Base-by-base conservation (phyloP, 2,113 vertebrate species). In the Zosterops lateralis region DNA sequence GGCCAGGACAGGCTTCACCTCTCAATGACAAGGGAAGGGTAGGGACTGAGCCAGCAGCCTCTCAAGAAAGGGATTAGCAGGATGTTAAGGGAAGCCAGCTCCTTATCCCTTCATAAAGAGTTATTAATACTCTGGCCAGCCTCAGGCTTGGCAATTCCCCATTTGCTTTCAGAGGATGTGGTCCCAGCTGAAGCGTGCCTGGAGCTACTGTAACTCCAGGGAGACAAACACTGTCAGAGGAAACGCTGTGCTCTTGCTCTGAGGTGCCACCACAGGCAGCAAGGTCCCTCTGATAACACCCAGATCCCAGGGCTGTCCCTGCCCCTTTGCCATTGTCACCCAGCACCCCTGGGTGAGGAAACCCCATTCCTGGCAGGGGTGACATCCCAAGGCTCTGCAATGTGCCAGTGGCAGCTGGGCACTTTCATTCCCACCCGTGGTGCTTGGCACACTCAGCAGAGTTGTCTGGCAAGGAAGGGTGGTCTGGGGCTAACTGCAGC, bases 311-410 rank as follows among this genome's bases (percentile, higher is more conserved):
- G 40, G 38, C 80, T 67, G 57, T 25, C 24, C 70, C 58, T 86
- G 53, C 24, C 76, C 84, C 20, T 0, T 1, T 2, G 2, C 24
- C 1, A 0, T 12, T 65, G 26, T 17, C 65, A 21, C 17, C 18
- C 9, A 10, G 29, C 5, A 1, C 45, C 58, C 2, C 0, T 2
- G 15, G 24, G 57, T 0, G 0, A 38, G 48, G 76, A 67, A 12
- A 53, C 8, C 18, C 32, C 31, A 21, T 29, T 73, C 44, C 70
- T 10, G 40, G 38, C 17, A 6, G 47, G 10, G 26, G 29, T 17
- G 61, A 45, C 1, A 4, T 7, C 34, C 71, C 4, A 3, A 20
- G 22, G 64, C n/a, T 57, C 28, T 1, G 14, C 61, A 1, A 28
- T 3, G 29, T 17, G 53, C 67, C 42, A 53, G 72, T 1, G 25